phyloP scores from a whole-genome alignment of 1,140 invertebrate species.

The Drosophila burlai region DNA sequence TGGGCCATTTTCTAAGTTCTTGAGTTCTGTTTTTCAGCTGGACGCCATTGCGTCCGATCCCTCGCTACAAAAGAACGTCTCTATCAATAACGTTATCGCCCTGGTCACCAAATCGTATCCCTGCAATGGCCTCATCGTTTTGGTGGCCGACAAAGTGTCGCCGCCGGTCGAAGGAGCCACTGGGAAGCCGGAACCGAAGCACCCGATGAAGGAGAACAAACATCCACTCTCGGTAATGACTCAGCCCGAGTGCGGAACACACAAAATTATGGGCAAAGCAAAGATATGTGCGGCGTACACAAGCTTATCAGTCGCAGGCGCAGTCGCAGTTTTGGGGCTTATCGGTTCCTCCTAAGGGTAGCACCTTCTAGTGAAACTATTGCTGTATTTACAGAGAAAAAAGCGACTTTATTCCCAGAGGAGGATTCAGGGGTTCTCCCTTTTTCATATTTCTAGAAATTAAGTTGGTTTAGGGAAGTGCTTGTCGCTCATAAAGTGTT shows the following conservation, averaged over 20 bases:
- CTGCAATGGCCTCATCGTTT: slow-evolving; percentile 56
- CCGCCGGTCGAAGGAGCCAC: slow-evolving; percentile 5
- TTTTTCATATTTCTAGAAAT: too few relatives aligned
- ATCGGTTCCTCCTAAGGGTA: slow-evolving; percentile 7
- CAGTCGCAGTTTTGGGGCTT: slow-evolving; percentile 7
- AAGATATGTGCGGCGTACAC: not conserved
- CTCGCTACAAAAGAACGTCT: slow-evolving; percentile 38
- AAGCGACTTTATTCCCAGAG: not conserved
- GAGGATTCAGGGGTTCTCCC: too few relatives aligned
- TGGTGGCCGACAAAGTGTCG: slow-evolving; percentile 17
- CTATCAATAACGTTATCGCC: slow-evolving; percentile 35
- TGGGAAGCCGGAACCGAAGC: slow-evolving; percentile 29
- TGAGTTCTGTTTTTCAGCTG: slow-evolving; percentile 26
- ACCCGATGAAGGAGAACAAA: slow-evolving; percentile 50
- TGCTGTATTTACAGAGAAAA: not conserved
- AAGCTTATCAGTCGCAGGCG: slow-evolving; percentile 39
- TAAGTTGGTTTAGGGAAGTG: too few relatives aligned
- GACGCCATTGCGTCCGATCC: slow-evolving; percentile 37
- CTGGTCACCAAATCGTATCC: slow-evolving; percentile 19
- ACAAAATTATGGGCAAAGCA: not conserved
- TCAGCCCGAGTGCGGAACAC: slow-evolving; percentile 15
- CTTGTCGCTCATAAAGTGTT: not conserved
- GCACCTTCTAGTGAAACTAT: not conserved
- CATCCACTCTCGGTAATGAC: slow-evolving; percentile 75
- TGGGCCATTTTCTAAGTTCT: not conserved